Evolutionary conservation across 2,888 invertebrate genomes (phyloP).

Genomic region (Apamea crenata): DNA sequence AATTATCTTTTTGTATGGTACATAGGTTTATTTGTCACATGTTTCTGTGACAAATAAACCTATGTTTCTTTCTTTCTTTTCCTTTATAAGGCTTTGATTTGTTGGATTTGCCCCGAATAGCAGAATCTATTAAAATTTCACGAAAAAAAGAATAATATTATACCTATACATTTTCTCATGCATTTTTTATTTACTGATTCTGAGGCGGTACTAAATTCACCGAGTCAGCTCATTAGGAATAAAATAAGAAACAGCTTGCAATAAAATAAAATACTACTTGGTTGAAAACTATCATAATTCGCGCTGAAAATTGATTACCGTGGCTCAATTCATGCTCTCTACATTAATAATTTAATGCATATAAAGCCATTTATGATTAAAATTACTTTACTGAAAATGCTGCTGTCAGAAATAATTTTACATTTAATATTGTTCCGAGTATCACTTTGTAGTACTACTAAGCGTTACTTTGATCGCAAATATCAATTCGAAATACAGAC

Average conservation of each 20-base stretch:
- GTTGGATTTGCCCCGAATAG: no score
- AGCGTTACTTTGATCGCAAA: constrained; percentile 13
- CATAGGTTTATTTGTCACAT: no score
- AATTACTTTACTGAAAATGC: constrained; percentile 24
- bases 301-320: constrained; percentile 13
- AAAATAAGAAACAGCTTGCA: neutral
- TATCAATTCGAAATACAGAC: neutral
- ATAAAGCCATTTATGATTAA: constrained; percentile 24
- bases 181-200: no score
- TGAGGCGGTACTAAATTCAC: no score
- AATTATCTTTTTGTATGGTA: no score
- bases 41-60: no score
- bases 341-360: constrained; percentile 23
- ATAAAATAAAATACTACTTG: no score
- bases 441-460: constrained; percentile 1
- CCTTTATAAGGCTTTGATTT: no score
- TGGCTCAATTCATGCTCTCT: constrained; percentile 12
- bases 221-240: neutral
- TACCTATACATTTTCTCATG: no score
- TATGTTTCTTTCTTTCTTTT: no score
- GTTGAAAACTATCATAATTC: neutral
- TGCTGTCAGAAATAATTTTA: constrained; percentile 32
- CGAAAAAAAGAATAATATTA: no score
- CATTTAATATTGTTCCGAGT: constrained; percentile 31
- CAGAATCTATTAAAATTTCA: no score